Evolutionary conservation across 2,797 vertebrate genomes (phyloP), one percentile per base, ranked within the genome.

Genomic region (Xyrichtys novacula): DNA sequence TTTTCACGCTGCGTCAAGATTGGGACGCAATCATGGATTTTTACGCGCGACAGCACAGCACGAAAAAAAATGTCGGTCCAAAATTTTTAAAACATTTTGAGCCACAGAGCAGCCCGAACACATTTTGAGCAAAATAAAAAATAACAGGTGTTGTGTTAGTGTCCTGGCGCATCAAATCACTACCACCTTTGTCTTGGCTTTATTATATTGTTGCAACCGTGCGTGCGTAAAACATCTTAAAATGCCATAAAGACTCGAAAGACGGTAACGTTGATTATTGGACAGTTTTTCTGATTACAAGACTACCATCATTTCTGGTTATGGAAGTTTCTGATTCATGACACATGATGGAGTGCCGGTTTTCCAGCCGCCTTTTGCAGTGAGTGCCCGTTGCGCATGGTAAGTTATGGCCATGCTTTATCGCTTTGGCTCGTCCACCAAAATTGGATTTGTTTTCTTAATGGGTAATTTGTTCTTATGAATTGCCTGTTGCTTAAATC

Each of bases 1-100:
- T 76, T 50, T 22, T 12, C 10, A 57, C 12, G 0, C 39, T 20
- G 60, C 61, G 28, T 43, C 19, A 40, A 5, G 22, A 47, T 60
- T 68, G 34, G 56, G 16, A 29, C 43, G 6, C 10, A 12, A 32
- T 4, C 8, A 25, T 53, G 22, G 49, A 73, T 55, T 84, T 89
- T 89, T 89, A 75, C 77, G 80, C 80, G 66, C 76, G 28, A 7
- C 8, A 7, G 26, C 11, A 16, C 15, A 0, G 25, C 25, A 20
- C 20, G 34, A 49, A 62, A 15, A 48, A 12, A 6, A 29, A 11
- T 15, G 9, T n/a, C 6, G 2, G 14, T 50, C 6, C 19, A 61
- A 4, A 26, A 38, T 15, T 12, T 53, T 17, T 4, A 7, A 28
- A 29, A 23, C 5, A 5, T 46, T 3, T 19, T 20, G 3, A 9